Base-by-base conservation (phyloP, 1,140 invertebrate species). In the Hyles euphorbiae region DNA sequence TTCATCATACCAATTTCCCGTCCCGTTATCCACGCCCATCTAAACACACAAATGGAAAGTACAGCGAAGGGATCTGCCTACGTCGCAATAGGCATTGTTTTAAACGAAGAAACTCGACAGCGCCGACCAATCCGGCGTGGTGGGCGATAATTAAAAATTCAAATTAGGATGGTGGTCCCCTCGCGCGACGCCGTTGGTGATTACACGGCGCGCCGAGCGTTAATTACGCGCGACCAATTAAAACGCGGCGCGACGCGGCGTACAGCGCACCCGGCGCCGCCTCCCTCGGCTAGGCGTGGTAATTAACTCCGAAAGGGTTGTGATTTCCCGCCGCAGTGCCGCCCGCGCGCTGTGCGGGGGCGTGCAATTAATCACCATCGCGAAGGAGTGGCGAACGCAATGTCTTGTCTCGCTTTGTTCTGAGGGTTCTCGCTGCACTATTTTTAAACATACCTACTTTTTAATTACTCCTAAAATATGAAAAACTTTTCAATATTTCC, bases 281-380 rank as follows among this genome's bases (percentile, higher is more conserved):
- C 63, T 40, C 69, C 57, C 80, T 87, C 80, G 81, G 70, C 77
- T 65, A 80, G 81, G 80, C 80, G 83, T 83, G 80, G 85, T 88
- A 88, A 88, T 88, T 88, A 88, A 85, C 70, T 55, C 72, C 66
- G 72, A 83, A 88, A 88, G 83, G 85, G 85, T 86, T 86, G 81
- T 68, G 74, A 81, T 86, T 86, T 88, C 74, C 83, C 83, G 75
- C 22, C 22, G 22, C 22, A 22, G 22, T 22, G 76, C 79, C 76
- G 76, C 76, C 22, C 56, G 58, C 8, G 36, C 36, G 65, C 44
- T 44, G 53, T 5, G 22, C 33, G 59, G 68, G 69, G 82, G 83
- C 76, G 81, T 76, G 61, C 70, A 68, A 78, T 81, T 81, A 80
- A 83, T 85, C 78, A 74, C 70, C 65, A 69, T 67, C 66, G 52